Conservation (phyloP, 2,888 invertebrate genomes). For the Trichogramma evanescens region DNA sequence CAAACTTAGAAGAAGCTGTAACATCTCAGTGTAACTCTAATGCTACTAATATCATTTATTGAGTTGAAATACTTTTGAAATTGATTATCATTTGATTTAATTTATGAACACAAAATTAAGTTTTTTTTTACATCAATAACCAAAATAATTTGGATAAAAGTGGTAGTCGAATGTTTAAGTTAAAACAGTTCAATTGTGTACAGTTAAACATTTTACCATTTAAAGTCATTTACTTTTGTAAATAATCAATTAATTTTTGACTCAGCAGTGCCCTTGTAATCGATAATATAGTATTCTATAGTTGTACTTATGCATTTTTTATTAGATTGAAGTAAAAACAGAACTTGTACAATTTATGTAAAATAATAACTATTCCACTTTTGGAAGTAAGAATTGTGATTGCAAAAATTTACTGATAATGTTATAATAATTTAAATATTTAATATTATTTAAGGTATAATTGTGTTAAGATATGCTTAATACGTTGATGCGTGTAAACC, state of each 20-base stretch:
- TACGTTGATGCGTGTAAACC: too few relatives aligned
- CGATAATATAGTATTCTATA: constrained; percentile 18
- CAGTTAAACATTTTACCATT: too few relatives aligned
- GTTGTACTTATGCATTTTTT: constrained; percentile 6
- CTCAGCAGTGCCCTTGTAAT: too few relatives aligned
- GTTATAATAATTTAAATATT: too few relatives aligned
- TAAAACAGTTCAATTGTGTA: too few relatives aligned
- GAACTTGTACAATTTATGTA: not conserved
- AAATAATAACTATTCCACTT: not conserved
- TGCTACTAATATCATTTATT: constrained; percentile 54
- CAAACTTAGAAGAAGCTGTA: constrained; percentile 62
- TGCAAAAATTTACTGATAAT: too few relatives aligned
- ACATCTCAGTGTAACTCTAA: constrained; percentile 55
- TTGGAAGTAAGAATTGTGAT: not conserved
- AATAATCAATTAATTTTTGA: too few relatives aligned
- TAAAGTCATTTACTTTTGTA: too few relatives aligned
- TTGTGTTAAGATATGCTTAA: too few relatives aligned
- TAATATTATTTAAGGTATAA: too few relatives aligned
- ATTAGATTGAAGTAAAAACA: not conserved
- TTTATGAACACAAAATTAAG: not conserved
- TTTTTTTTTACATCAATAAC: constrained; percentile 19
- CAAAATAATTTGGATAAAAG: constrained; percentile 1
- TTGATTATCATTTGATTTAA: constrained; percentile 1
- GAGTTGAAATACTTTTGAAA: constrained; percentile 24
- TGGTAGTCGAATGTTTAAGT: too few relatives aligned